These are phyloP conservation scores for Phalera bucephala DNA, from an alignment of 2,888 invertebrate species.

Conservation along the genomic window DNA sequence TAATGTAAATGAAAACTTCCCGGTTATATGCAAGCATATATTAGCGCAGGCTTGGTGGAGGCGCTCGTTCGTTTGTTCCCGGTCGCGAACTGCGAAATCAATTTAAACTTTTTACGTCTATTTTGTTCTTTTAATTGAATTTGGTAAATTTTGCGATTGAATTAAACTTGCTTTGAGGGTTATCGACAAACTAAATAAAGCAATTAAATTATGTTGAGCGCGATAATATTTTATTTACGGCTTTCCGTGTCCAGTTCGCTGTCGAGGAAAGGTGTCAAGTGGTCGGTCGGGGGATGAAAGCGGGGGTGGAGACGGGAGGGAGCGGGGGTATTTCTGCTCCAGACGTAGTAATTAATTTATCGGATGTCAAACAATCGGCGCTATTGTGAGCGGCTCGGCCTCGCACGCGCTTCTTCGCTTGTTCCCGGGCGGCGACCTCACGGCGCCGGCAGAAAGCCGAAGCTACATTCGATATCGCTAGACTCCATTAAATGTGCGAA, in stretches of 20 bases:
- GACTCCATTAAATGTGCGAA: background rate
- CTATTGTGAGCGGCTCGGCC: background rate
- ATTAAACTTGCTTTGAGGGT: background rate
- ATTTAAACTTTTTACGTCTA: slow-evolving; percentile 2
- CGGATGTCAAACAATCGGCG: slow-evolving; percentile 5
- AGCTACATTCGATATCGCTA: background rate
- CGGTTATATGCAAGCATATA: no score
- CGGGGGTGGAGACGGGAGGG: background rate
- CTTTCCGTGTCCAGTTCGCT: background rate
- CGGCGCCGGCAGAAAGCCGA: background rate
- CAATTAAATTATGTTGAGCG: slow-evolving; percentile 2
- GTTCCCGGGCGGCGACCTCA: background rate
- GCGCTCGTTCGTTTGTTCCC: background rate
- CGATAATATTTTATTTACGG: background rate
- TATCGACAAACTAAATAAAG: slow-evolving; percentile 5
- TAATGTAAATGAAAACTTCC: no score
- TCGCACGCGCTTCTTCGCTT: background rate
- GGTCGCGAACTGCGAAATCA: background rate
- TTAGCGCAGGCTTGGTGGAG: no score
- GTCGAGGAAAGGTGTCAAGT: slow-evolving; percentile 3
- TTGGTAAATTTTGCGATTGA: background rate
- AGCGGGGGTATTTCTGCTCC: slow-evolving; percentile 1
- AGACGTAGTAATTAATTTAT: slow-evolving; percentile 11
- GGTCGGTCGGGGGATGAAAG: background rate
- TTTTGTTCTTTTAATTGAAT: background rate